Conservation (phyloP, 2,888 invertebrate species). For the Acleris cristana region DNA sequence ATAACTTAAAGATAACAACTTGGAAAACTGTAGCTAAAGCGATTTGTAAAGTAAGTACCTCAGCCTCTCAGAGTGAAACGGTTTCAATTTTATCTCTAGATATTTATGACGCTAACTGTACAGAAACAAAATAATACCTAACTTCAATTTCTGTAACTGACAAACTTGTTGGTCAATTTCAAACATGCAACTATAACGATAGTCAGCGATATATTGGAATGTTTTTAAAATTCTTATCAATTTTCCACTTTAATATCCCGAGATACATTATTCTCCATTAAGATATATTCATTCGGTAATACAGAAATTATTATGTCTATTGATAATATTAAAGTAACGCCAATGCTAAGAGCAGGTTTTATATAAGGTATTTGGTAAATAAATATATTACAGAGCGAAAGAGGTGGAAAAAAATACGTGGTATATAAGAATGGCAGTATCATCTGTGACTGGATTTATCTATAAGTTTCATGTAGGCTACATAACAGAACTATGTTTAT, state of each 20-base stretch:
- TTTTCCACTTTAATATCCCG: conserved; percentile 13
- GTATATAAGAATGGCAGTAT: conserved; percentile 53
- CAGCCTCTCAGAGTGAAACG: not conserved
- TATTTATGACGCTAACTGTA: conserved; percentile 19
- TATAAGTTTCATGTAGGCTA: conserved; percentile 48
- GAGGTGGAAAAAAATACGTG: conserved; percentile 48
- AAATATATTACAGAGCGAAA: conserved; percentile 42
- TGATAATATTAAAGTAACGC: conserved; percentile 49
- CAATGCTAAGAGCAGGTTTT: conserved; percentile 50
- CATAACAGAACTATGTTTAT: conserved; percentile 14
- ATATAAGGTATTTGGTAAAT: conserved; percentile 45
- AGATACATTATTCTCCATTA: conserved; percentile 21
- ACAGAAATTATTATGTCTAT: conserved; percentile 31
- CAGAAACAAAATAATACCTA: not conserved
- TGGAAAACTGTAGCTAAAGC: conserved; percentile 23
- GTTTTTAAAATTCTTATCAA: conserved; percentile 4
- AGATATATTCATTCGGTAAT: conserved; percentile 6
- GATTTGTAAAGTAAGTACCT: conserved; percentile 6
- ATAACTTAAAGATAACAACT: conserved; percentile 35
- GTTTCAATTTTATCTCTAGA: not conserved
- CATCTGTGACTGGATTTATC: conserved; percentile 57
- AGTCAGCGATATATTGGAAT: not conserved
- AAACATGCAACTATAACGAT: not conserved
- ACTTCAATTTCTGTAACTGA: conserved; percentile 3
- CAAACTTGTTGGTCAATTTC: conserved; percentile 9